These are phyloP conservation scores for Gadus macrocephalus DNA, from an alignment of 2,113 vertebrate genomes.

Conservation along the genomic window DNA sequence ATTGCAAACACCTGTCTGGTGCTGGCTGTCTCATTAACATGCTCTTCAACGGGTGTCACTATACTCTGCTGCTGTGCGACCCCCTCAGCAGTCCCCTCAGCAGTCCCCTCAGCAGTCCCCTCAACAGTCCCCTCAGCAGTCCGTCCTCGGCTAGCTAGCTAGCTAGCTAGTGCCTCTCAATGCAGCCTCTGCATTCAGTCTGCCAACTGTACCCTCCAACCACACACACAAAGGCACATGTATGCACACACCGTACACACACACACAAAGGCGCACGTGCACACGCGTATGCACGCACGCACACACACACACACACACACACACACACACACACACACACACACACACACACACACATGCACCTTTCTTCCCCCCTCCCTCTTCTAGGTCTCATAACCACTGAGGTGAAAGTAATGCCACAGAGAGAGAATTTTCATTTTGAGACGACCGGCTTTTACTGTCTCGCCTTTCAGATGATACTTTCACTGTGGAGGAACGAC, in stretches of 20 bases:
- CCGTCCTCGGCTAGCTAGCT: neutral
- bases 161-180: neutral
- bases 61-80: slow-evolving; percentile 35
- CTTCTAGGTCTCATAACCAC: slow-evolving; percentile 29
- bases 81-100: slow-evolving; percentile 2
- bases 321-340: neutral
- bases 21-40: slow-evolving; percentile 58
- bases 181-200: slow-evolving; percentile 23
- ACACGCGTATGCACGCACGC: too few relatives aligned
- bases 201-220: slow-evolving; percentile 1
- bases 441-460: slow-evolving; percentile 62
- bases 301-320: neutral
- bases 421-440: slow-evolving; percentile 59
- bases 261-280: too few relatives aligned
- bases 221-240: neutral
- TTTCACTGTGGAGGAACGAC: slow-evolving; percentile 57
- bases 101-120: slow-evolving; percentile 21
- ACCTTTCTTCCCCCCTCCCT: slow-evolving; percentile 11
- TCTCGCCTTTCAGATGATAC: slow-evolving; percentile 62
- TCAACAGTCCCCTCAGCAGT: slow-evolving; percentile 11
- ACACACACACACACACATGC: slow-evolving; percentile 15
- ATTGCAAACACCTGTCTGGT: slow-evolving; percentile 59
- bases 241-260: neutral
- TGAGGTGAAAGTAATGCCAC: slow-evolving; percentile 60
- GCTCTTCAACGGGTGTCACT: slow-evolving; percentile 60